Evolutionary conservation across 2,888 invertebrate genomes (phyloP).

Genomic region (Noctua janthina): DNA sequence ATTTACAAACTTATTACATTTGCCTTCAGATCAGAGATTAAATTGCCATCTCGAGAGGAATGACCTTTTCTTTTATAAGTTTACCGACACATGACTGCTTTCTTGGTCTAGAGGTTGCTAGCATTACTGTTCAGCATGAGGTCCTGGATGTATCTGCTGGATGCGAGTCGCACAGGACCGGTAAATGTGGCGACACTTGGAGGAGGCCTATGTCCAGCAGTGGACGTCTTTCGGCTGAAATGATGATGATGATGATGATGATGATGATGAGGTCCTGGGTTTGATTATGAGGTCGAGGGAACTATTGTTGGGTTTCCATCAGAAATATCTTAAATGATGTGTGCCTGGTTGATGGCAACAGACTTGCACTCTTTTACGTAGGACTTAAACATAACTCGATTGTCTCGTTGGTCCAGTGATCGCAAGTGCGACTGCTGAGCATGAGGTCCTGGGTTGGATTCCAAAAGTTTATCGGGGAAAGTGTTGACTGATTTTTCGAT

Average conservation of each 20-base stretch:
- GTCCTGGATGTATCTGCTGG: no score
- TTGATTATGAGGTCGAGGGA: background rate
- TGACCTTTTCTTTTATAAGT: constrained; percentile 79
- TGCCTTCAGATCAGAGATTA: constrained; percentile 86
- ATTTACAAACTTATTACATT: constrained; percentile 87
- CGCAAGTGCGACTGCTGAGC: no score
- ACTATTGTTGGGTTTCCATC: background rate
- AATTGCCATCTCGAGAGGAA: constrained; percentile 80
- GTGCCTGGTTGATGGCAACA: background rate
- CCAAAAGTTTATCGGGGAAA: no score
- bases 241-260: no score
- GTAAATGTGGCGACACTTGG: no score
- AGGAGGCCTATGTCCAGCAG: no score
- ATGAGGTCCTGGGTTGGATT: no score
- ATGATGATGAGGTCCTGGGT: background rate
- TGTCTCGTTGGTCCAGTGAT: no score
- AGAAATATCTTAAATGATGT: background rate
- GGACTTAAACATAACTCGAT: background rate
- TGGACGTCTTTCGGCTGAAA: no score
- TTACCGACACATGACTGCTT: constrained; percentile 67
- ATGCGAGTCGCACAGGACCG: no score
- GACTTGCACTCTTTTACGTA: background rate
- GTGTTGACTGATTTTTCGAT: no score
- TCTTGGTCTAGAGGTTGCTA: background rate
- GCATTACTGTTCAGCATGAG: background rate